Evolutionary conservation across 2,888 invertebrate species (phyloP).

Genomic region (Frankliniella fusca): DNA sequence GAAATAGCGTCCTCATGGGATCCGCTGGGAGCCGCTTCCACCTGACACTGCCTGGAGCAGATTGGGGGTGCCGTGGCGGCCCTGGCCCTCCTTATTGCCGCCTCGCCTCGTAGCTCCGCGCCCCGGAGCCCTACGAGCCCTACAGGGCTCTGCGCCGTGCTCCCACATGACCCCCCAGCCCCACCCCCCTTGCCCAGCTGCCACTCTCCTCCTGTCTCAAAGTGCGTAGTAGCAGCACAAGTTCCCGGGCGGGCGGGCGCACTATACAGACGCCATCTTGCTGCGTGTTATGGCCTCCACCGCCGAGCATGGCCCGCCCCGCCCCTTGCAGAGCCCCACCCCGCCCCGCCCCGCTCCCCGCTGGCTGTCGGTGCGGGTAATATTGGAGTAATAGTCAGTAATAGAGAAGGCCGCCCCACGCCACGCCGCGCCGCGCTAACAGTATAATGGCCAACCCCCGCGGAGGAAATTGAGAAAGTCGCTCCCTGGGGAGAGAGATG

Average conservation of each 20-base stretch:
- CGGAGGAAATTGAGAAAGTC: slow-evolving; percentile 26
- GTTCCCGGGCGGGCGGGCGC: background rate
- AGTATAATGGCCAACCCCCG: slow-evolving; percentile 22
- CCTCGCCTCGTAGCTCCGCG: no score
- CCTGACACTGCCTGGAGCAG: background rate
- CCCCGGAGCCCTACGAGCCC: no score
- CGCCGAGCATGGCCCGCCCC: background rate
- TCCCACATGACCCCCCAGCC: background rate
- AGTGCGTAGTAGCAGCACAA: background rate
- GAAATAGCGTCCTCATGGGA: background rate
- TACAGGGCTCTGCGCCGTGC: background rate
- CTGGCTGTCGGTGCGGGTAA: slow-evolving; percentile 14
- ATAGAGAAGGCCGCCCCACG: background rate
- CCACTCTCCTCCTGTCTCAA: background rate
- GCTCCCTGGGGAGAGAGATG: slow-evolving; percentile 5
- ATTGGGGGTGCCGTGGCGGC: background rate
- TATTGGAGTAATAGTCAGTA: slow-evolving; percentile 26
- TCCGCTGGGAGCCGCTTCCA: no score
- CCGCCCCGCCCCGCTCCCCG: background rate
- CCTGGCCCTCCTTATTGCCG: no score
- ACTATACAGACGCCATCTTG: slow-evolving; percentile 2
- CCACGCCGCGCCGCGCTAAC: background rate
- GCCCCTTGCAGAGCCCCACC: background rate
- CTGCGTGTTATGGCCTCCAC: slow-evolving; percentile 4
- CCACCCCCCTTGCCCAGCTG: background rate